Evolutionary conservation across 1,140 invertebrate genomes (phyloP), one percentile per base, ranked within the genome.

Genomic region (Agrypnia vestita): DNA sequence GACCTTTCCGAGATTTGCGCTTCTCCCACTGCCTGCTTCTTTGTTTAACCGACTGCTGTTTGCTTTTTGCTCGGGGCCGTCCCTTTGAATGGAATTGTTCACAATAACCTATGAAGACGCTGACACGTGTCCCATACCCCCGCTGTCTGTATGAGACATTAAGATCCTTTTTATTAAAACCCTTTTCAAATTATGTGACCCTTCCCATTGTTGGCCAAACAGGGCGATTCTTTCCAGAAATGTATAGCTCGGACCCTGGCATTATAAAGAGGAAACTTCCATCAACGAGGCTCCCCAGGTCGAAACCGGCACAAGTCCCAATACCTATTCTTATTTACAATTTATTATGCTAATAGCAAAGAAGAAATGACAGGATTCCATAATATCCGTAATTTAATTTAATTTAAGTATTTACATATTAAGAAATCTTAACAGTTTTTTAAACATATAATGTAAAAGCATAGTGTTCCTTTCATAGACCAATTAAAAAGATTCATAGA

Each of bases 91-190:
- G 21, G 61, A 64, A 25, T n/a, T 64, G 61, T 43, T 59, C 55
- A 21, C 55, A 59, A 59, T 59, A 64, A 64, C 25, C 25, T 35
- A 35, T 64, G 35, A 64, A 64, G 61, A 64, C 35, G 61, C 19
- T 64, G 61, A 64, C 61, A 64, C 61, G 35, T 64, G 25, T 11
- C 61, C 21, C 61, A 35, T 64, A n/a, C 21, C 61, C 8, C 21
- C 61, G 7, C 35, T 25, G 61, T 13, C 61, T 64, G 61, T 64
- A 64, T 43, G 61, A 64, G 61, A 64, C 61, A 64, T 64, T 64
- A 64, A 64, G 61, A 19, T 43, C 61, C 61, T 43, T 64, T 64
- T 64, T 64, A 64, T 64, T 64, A 43, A 64, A 64, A 64, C 61
- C 61, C 61, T 64, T 64, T 64, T 64, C 61, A 64, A 64, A 25